Evolutionary conservation across 2,888 invertebrate genomes (phyloP).

Genomic region (Ryuthela nishihirai): DNA sequence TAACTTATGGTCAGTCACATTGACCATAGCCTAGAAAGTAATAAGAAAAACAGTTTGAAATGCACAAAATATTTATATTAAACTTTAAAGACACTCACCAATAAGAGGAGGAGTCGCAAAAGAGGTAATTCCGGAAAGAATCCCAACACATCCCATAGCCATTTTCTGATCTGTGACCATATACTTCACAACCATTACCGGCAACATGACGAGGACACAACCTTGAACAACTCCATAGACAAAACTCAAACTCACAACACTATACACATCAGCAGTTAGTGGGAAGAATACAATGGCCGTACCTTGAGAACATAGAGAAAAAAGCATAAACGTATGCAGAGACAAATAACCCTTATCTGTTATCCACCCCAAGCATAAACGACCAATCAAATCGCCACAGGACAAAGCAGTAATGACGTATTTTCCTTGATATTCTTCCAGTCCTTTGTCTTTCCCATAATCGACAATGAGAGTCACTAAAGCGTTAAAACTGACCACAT

Average conservation of each 20-base stretch:
- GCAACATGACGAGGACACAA: constrained; percentile 12
- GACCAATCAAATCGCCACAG: constrained; percentile 19
- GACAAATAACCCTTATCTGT: constrained; percentile 9
- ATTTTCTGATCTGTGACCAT: constrained; percentile 11
- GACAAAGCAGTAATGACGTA: constrained; percentile 17
- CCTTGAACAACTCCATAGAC: constrained; percentile 24
- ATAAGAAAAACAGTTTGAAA: neutral
- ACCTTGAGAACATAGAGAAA: constrained; percentile 3
- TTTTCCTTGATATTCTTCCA: constrained; percentile 5
- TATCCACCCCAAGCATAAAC: constrained; percentile 25
- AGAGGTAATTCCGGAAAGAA: constrained; percentile 15
- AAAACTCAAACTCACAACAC: neutral
- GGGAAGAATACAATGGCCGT: constrained; percentile 7
- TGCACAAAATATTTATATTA: neutral
- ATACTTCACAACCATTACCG: constrained; percentile 11
- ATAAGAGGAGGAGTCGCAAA: constrained; percentile 13
- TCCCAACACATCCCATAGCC: constrained; percentile 25
- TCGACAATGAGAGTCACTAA: constrained; percentile 22
- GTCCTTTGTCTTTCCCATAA: constrained; percentile 20
- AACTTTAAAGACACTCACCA: constrained; percentile 9
- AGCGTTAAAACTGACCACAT: constrained; percentile 16
- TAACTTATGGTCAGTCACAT: too few relatives aligned
- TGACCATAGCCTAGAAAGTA: too few relatives aligned
- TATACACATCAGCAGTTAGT: neutral
- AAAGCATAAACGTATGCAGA: constrained; percentile 6